Base-by-base conservation (phyloP, 2,888 invertebrate genomes). In the Eustalomyia histrio region DNA sequence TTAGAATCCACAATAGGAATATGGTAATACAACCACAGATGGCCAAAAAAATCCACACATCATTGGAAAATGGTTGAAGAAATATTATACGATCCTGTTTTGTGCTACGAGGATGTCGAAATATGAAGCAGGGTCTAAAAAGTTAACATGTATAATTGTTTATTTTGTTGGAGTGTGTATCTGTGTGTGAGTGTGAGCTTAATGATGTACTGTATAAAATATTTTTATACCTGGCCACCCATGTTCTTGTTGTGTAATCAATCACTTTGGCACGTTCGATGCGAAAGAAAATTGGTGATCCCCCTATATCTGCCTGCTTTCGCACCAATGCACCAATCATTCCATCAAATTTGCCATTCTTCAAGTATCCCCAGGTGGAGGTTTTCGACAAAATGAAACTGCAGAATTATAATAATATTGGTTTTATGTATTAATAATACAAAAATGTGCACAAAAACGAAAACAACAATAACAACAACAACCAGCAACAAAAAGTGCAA, bases 261-360 rank as follows among this genome's bases (percentile, higher is more conserved):
- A 93, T 90, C 74, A 92, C 91, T 84, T 91, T 88, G 33, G 92
- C 91, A 83, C 95, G 91, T 85, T 95, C 94, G n/a, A 90, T 87
- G 85, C 93, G 92, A 86, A 92, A 93, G 89, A 94, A 93, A 61
- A 94, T 89, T 0, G 94, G 93, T 14, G 94, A 92, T n/a, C 93
- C 93, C 0, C 94, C 94, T 78, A 95, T 92, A 85, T 95, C 95
- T 0, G 93, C 92, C 80, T 92, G 91, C 24, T 89, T 90, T 21
- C 92, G 90, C 84, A 92, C 92, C 83, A 94, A 88, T 1, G 92
- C 90, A 4, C 93, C 93, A 71, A 94, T 92, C 91, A 94, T 90
- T 9, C 94, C 94, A 84, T 94, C 93, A 85, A 93, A 94, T 75
- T 92, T 92, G n/a, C 93, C 93, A 72, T 91, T 91, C 69, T 91